Percentiles rank a stretch among this genome's conserved stretches.
phyloP scores from a whole-genome alignment of 2,113 vertebrate genomes.

The Fulmarus glacialis region DNA sequence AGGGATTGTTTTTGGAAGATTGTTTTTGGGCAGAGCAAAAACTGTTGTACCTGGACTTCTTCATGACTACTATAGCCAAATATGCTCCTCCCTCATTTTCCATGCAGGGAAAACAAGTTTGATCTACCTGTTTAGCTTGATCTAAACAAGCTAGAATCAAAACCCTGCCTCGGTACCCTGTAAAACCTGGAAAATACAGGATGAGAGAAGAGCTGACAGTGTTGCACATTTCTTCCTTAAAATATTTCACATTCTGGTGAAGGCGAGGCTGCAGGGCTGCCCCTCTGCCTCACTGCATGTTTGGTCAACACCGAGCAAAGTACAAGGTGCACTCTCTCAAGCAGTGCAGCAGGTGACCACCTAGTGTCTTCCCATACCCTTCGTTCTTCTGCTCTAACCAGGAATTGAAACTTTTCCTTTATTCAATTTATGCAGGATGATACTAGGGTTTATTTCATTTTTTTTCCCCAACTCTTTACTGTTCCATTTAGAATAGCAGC shows the following conservation, averaged over 20 bases:
- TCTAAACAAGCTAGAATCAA: not conserved
- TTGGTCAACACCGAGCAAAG: not conserved
- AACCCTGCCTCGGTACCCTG: fast-evolving
- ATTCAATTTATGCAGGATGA: not conserved
- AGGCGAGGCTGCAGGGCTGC: not conserved
- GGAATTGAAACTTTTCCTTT: not conserved
- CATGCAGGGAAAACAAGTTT: not conserved
- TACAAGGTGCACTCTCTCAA: not conserved
- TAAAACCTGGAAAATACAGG: not conserved
- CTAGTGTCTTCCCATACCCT: not conserved
- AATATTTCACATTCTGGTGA: not conserved
- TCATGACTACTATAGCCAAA: not conserved
- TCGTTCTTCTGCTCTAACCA: not conserved
- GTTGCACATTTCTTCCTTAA: not conserved
- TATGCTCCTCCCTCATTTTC: not conserved
- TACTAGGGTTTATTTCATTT: not conserved
- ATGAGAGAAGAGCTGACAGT: not conserved
- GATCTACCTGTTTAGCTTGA: not conserved
- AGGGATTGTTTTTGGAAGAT: not conserved
- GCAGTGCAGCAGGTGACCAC: not conserved
- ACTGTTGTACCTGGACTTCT: not conserved
- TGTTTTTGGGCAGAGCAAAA: not conserved
- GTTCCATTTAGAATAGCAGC: not conserved
- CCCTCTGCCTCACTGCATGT: not conserved
- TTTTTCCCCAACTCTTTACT: not conserved